Evolutionary conservation across 2,888 invertebrate genomes (phyloP).

Genomic region (Apamea anceps): DNA sequence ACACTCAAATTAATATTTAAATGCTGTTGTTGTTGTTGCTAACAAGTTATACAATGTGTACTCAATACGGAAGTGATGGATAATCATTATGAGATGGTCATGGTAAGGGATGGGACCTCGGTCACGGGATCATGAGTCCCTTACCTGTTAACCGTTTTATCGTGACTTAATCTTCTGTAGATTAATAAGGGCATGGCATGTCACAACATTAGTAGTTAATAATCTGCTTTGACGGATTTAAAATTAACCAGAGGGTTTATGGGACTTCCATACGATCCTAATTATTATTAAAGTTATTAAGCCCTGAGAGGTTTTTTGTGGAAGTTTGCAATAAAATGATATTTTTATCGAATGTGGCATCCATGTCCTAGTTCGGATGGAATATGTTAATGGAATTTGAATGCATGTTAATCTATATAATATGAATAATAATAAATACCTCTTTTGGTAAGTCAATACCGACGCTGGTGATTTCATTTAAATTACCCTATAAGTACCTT

Average conservation of each 20-base stretch:
- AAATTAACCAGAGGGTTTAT: conserved; percentile 27
- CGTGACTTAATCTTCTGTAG: conserved; percentile 75
- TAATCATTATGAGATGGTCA: conserved; percentile 71
- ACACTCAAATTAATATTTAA: conserved; percentile 84
- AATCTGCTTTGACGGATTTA: conserved; percentile 37
- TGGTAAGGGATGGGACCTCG: conserved; percentile 59
- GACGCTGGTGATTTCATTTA: conserved; percentile 71
- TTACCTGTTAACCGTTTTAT: conserved; percentile 69
- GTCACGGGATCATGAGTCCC: conserved; percentile 56
- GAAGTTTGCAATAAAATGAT: conserved; percentile 54
- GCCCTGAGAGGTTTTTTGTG: conserved; percentile 34
- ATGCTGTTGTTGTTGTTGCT: conserved; percentile 90
- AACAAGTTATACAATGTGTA: conserved; percentile 88
- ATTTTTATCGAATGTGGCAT: conserved; percentile 72
- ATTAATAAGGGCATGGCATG: conserved; percentile 77
- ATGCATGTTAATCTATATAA: conserved; percentile 89
- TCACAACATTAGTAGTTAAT: conserved; percentile 67
- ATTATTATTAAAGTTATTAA: conserved; percentile 51
- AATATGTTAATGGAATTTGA: conserved; percentile 89
- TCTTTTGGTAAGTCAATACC: conserved; percentile 89
- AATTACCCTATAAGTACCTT: conserved; percentile 1
- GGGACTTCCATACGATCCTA: conserved; percentile 33
- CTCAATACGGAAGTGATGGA: conserved; percentile 79
- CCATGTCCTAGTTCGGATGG: conserved; percentile 83
- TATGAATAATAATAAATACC: conserved; percentile 87